phyloP scores from a whole-genome alignment of 2,113 vertebrate genomes.

The Murina feae region DNA sequence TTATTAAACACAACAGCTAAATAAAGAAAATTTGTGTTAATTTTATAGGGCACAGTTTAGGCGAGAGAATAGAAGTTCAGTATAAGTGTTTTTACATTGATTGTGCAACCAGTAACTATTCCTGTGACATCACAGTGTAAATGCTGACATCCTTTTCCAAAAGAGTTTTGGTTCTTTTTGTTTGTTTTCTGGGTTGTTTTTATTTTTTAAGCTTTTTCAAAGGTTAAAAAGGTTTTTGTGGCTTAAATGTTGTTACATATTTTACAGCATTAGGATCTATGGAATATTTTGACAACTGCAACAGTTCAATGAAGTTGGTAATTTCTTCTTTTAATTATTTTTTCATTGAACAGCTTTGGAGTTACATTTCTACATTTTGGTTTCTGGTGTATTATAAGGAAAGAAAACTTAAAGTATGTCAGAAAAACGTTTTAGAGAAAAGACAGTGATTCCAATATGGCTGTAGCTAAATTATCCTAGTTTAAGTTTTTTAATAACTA shows the following conservation, averaged over 20 bases:
- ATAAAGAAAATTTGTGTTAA: constrained; percentile 3
- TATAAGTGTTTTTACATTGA: constrained; percentile 56
- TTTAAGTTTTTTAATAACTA: constrained; percentile 61
- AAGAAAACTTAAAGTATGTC: constrained; percentile 76
- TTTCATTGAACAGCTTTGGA: constrained; percentile 90
- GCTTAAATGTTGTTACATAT: constrained; percentile 98
- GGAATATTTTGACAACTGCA: constrained; percentile 96
- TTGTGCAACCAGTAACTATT: constrained; percentile 54
- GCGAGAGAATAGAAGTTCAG: constrained; percentile 27
- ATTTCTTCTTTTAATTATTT: constrained; percentile 94
- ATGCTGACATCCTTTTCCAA: constrained; percentile 80
- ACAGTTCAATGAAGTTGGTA: constrained; percentile 97
- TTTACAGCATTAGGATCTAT: constrained; percentile 98
- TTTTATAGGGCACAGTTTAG: neutral
- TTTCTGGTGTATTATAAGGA: constrained; percentile 80
- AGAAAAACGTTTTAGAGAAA: constrained; percentile 35
- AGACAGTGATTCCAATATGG: constrained; percentile 45
- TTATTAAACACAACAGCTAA: neutral
- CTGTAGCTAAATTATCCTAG: constrained; percentile 50
- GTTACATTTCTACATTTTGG: constrained; percentile 81
- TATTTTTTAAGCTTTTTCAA: constrained; percentile 84
- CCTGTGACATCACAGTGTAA: constrained; percentile 69
- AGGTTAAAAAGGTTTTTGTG: constrained; percentile 89
- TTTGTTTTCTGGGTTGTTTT: constrained; percentile 71
- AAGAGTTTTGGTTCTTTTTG: constrained; percentile 79